These are phyloP conservation scores for Axea sp. DNA, from an alignment of 2,888 invertebrate genomes.

Conservation along the genomic window DNA sequence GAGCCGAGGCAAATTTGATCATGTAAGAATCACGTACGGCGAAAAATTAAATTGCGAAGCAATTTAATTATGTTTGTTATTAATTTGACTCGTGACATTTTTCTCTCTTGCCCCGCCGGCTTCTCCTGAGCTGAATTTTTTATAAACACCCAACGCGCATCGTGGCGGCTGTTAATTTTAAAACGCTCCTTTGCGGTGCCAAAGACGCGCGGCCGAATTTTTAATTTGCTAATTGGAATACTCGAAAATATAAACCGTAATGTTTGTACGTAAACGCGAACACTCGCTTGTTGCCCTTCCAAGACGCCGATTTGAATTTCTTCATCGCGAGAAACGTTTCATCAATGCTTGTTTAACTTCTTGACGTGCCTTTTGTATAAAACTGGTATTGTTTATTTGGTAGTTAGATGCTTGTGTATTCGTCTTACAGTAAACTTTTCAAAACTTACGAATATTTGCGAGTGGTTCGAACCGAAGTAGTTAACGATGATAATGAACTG, in stretches of 20 bases:
- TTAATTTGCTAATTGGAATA: slow-evolving; percentile 39
- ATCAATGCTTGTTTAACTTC: too few species aligned
- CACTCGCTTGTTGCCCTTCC: neutral
- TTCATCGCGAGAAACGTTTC: too few species aligned
- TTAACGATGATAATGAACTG: too few species aligned
- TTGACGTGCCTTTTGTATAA: too few species aligned
- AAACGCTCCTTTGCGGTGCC: slow-evolving; percentile 15
- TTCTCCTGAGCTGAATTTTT: slow-evolving; percentile 35
- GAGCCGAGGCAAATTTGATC: slow-evolving; percentile 56
- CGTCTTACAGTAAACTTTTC: too few species aligned
- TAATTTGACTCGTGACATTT: slow-evolving; percentile 54
- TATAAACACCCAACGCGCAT: slow-evolving; percentile 22
- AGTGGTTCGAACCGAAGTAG: too few species aligned
- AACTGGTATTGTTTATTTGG: too few species aligned
- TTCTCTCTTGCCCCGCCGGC: neutral
- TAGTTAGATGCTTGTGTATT: too few species aligned
- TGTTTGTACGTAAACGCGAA: slow-evolving; percentile 3
- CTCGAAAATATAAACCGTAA: slow-evolving; percentile 9
- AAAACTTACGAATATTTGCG: too few species aligned
- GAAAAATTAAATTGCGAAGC: slow-evolving; percentile 44
- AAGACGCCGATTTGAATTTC: too few species aligned
- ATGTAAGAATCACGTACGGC: slow-evolving; percentile 51
- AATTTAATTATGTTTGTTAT: slow-evolving; percentile 53
- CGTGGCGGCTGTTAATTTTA: slow-evolving; percentile 32
- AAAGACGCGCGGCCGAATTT: slow-evolving; percentile 25